Base-by-base conservation (phyloP, 2,888 invertebrate species). In the Sclerodermus sp. region DNA sequence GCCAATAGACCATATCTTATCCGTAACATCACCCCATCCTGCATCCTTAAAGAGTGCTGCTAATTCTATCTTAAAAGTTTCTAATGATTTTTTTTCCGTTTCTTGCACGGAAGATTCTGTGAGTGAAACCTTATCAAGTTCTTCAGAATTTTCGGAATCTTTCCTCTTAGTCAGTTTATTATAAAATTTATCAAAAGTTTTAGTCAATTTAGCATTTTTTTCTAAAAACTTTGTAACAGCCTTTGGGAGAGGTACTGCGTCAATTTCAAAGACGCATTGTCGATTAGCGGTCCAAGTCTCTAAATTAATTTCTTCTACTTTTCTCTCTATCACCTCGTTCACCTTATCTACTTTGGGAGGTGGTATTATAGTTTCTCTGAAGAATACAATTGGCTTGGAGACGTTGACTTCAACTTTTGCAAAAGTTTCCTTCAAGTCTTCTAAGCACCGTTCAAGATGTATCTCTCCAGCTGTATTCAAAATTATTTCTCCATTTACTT, bases 381-480 rank as follows among this genome's bases (percentile, higher is more conserved):
- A 94, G 5, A 97, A 92, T 1, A 99, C 97, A 66, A 99, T 97
- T 0, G 98, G 98, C 69, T 91, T 87, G 0, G 98, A 98, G 0
- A 93, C 93, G 56, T 88, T 88, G n/a, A 97, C 82, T 43, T 92
- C 89, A 52, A 93, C 86, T 75, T 89, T 89, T 0, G 91, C 93
- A 79, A 93, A 96, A 59, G 87, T 85, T 51, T 81, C 82, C 84
- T 85, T 87, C 45, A 99, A 82, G 80, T 99, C 99, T 72, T 93
- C 91, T 4, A 99, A 81, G 79, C 99, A 99, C 71, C 96, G 88
- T 73, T 97, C 93, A 45, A 99, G 83, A 79, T 99, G 99, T 1
- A 99, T 92, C 81, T 99, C 96, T 0, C 99, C 99, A 1, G 97
- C 91, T 0, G 98, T 96, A 1, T 93, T 86, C 29, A 99, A 82